Evolutionary conservation across 2,797 vertebrate genomes (phyloP), one percentile per base, ranked within the genome.

Genomic region (Sebastolobus alascanus): DNA sequence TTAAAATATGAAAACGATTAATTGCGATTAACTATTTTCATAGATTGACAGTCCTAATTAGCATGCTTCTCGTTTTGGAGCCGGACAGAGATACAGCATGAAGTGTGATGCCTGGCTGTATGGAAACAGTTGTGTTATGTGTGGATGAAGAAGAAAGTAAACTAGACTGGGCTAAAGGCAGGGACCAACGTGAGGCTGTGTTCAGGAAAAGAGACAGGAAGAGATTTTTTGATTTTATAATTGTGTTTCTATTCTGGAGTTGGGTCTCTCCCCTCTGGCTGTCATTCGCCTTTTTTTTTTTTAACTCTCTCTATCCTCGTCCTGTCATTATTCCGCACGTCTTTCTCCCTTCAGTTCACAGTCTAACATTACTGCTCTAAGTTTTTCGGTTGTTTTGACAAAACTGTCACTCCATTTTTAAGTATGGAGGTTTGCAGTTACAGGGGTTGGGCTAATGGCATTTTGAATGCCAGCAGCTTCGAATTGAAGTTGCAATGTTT

Each of bases 221-320:
- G n/a, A 75, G 13, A 12, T 12, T 69, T 66, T 79, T 56, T 3
- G 12, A 25, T 63, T 61, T 76, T 73, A 50, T 75, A 73, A 78
- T 72, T 76, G 56, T 65, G 71, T 82, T 83, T 87, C 77, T 85
- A 73, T 84, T 92, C 75, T 77, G 31, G 67, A 79, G 71, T 66
- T 78, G 73, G 37, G 18, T 75, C 70, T 70, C 43, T 75, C 35
- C 61, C 70, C 63, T 66, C 73, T 31, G 65, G 76, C 78, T 87
- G 80, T 82, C 81, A 78, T 54, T 88, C 40, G 29, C 77, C 65
- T 79, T 72, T 79, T 25, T 79, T 61, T 22, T 63, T 64, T 89
- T 79, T 77, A 68, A 74, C 73, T 74, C 35, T 83, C 65, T 83
- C 69, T 61, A 54, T 89, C 67, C 52, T 73, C n/a, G 13, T 83